Evolutionary conservation across 2,797 vertebrate genomes (phyloP).

Genomic region (Urocyon cinereoargenteus): DNA sequence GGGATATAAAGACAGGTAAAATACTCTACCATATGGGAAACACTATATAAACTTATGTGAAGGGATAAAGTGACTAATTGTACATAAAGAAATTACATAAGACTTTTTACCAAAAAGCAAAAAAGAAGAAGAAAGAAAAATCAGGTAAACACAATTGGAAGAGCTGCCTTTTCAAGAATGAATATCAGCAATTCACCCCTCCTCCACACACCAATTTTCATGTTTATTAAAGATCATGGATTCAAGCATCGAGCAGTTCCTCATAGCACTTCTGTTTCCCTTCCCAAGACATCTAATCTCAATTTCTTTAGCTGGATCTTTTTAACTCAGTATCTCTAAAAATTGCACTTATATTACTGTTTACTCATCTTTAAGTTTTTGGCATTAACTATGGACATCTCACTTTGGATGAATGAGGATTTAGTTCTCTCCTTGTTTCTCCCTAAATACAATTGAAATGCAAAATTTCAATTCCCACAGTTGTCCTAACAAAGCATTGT

Average conservation of each 20-base stretch:
- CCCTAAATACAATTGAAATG: background rate
- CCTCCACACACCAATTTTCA: background rate
- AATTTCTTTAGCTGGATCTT: background rate
- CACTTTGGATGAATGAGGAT: background rate
- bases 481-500: background rate
- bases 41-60: background rate
- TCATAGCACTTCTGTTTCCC: background rate
- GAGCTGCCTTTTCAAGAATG: background rate
- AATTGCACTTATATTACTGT: background rate
- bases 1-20: background rate
- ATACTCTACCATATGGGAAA: background rate
- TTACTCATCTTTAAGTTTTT: background rate
- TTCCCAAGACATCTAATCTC: background rate
- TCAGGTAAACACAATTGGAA: background rate
- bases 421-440: background rate
- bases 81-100: background rate
- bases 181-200: background rate
- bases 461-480: background rate
- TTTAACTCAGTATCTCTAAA: constrained; percentile 9
- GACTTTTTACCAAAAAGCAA: background rate
- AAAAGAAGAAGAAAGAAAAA: background rate
- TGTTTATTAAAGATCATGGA: background rate
- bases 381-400: background rate
- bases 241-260: background rate
- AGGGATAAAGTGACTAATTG: background rate